A percentile compares a stretch with the other conserved stretches of the same genome.
Evolutionary conservation across 2,797 vertebrate species (phyloP).

Genomic region (Geotria australis): DNA sequence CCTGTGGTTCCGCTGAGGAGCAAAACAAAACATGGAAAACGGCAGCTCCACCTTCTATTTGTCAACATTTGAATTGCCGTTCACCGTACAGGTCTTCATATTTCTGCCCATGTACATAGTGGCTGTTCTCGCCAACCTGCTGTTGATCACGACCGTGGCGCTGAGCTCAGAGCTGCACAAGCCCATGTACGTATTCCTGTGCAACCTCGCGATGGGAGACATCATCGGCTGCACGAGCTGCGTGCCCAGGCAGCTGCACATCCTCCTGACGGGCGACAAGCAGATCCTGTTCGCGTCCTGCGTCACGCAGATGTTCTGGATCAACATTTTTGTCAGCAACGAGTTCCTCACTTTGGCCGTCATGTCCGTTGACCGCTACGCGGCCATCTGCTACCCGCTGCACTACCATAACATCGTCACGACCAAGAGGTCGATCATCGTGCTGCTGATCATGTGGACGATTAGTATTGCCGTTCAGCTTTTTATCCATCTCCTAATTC

Average conservation of each 20-base stretch:
- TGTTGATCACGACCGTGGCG: no score
- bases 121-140: no score
- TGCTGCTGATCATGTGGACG: not conserved
- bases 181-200: no score
- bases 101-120: no score
- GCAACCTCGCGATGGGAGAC: slow-evolving; percentile 10
- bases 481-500: no score
- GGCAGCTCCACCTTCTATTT: no score
- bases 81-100: no score
- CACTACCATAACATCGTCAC: slow-evolving; percentile 7
- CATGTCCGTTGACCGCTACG: slow-evolving; percentile 13
- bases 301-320: slow-evolving; percentile 9
- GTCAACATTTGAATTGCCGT: no score
- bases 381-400: slow-evolving; percentile 12
- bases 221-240: slow-evolving; percentile 8
- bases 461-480: no score
- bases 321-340: slow-evolving; percentile 11
- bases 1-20: no score
- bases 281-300: slow-evolving; percentile 8
- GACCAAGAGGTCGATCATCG: slow-evolving; percentile 1
- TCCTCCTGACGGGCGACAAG: slow-evolving; percentile 6
- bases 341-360: slow-evolving; percentile 11
- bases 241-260: slow-evolving; percentile 8
- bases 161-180: no score
- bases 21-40: no score